phyloP scores from a whole-genome alignment of 1,140 invertebrate species.

The Saccostrea echinata region DNA sequence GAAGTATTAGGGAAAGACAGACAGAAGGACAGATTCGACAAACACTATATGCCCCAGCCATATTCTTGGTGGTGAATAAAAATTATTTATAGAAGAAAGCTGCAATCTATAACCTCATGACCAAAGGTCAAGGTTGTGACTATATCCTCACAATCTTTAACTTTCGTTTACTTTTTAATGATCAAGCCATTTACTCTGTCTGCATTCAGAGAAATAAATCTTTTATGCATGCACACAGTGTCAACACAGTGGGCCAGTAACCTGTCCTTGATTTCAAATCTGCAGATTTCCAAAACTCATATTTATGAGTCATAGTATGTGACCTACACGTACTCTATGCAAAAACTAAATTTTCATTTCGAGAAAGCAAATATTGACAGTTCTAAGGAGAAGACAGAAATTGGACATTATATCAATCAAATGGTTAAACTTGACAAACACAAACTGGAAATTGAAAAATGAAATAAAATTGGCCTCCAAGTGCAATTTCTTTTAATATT shows the following conservation, averaged over 20 bases:
- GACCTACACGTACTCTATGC: neutral
- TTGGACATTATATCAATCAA: slow-evolving; percentile 39
- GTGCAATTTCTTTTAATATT: neutral
- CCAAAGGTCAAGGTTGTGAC: too few relatives aligned
- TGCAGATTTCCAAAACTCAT: slow-evolving; percentile 17
- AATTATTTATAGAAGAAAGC: too few relatives aligned
- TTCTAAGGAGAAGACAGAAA: neutral
- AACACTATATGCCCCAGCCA: too few relatives aligned
- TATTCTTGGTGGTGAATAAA: too few relatives aligned
- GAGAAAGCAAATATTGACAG: slow-evolving; percentile 27
- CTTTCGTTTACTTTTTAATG: too few relatives aligned
- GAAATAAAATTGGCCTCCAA: neutral
- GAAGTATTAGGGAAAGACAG: too few relatives aligned
- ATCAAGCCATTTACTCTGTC: too few relatives aligned
- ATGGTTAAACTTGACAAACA: slow-evolving; percentile 21
- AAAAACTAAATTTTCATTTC: slow-evolving; percentile 2
- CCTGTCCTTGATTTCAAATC: slow-evolving; percentile 1
- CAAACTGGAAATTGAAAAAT: neutral
- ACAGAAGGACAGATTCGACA: too few relatives aligned
- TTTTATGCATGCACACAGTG: neutral
- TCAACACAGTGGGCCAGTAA: neutral
- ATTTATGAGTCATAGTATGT: slow-evolving; percentile 2
- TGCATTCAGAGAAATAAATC: too few relatives aligned
- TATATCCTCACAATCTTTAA: too few relatives aligned
- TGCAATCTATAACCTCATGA: too few relatives aligned